Conservation (phyloP, 2,888 invertebrate genomes). For the Syrista parreyssii region DNA sequence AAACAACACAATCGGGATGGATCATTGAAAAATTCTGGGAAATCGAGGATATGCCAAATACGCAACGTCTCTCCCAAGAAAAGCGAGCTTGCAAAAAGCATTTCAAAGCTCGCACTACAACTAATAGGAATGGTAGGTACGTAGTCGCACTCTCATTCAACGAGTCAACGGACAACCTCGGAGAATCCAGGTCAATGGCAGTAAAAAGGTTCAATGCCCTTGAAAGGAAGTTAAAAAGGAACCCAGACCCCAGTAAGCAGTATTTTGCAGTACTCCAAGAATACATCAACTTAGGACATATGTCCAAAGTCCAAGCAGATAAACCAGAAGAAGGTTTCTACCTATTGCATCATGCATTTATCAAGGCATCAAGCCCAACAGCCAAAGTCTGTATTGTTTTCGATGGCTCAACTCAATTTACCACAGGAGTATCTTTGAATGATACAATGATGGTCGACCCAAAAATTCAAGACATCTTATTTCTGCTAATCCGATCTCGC, state of each 20-base stretch:
- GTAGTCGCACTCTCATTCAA: conserved; percentile 26
- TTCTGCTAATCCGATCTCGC: conserved; percentile 14
- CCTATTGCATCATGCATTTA: conserved; percentile 2
- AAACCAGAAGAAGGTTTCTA: background rate
- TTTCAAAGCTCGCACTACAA: conserved; percentile 6
- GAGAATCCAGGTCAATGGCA: conserved; percentile 13
- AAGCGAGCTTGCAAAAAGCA: conserved; percentile 13
- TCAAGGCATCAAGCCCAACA: conserved; percentile 4
- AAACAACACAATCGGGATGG: conserved; percentile 16
- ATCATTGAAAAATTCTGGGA: background rate
- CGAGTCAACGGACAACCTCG: conserved; percentile 4
- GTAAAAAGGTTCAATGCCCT: conserved; percentile 17
- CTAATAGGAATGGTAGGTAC: conserved; percentile 15
- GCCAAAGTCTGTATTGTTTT: conserved; percentile 1
- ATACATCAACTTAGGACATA: conserved; percentile 18
- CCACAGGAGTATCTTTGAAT: conserved; percentile 1
- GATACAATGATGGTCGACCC: conserved; percentile 3
- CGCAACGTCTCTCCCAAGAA: background rate
- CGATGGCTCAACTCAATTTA: background rate
- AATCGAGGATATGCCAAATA: background rate
- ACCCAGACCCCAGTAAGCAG: conserved; percentile 14
- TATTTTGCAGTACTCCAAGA: conserved; percentile 19
- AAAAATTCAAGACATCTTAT: conserved; percentile 1
- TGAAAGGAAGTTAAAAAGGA: conserved; percentile 15
- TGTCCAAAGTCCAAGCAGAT: background rate